A percentile compares a stretch with the other conserved stretches of the same genome.
phyloP scores from a whole-genome alignment of 2,113 vertebrate species.

The Turdus rufiventris region DNA sequence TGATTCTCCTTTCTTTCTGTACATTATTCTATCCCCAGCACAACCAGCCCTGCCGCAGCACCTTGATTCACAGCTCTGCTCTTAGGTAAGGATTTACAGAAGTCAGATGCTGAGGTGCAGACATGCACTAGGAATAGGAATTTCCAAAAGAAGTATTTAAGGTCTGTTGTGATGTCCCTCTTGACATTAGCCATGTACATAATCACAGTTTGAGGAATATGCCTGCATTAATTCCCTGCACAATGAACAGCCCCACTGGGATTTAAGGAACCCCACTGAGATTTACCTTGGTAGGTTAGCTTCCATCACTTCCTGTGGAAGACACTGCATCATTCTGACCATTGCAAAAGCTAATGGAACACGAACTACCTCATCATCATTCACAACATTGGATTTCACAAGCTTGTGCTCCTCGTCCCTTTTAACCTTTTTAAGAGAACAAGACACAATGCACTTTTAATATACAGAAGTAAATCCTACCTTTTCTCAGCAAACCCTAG shows the following conservation, averaged over 20 bases:
- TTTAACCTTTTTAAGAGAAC: constrained; percentile 78
- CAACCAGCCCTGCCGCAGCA: neutral
- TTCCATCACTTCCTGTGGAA: constrained; percentile 88
- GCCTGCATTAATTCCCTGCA: neutral
- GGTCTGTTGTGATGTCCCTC: neutral
- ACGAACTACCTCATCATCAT: constrained; percentile 90
- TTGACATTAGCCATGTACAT: accelerated
- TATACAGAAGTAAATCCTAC: neutral
- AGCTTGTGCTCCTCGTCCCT: constrained; percentile 92
- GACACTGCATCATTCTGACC: constrained; percentile 92
- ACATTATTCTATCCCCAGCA: neutral
- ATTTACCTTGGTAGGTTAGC: constrained; percentile 85
- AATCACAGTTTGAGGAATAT: neutral
- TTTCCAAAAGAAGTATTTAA: neutral
- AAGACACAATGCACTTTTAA: neutral
- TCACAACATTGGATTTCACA: constrained; percentile 86
- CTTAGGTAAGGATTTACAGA: neutral
- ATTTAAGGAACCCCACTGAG: neutral
- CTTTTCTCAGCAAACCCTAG: neutral
- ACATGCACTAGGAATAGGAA: neutral
- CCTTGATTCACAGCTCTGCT: neutral
- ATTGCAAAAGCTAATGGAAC: constrained; percentile 93
- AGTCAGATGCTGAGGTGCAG: neutral
- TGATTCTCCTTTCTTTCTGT: neutral
- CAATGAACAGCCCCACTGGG: neutral